Evolutionary conservation across 2,113 vertebrate genomes (phyloP), one percentile per base, ranked within the genome.

Genomic region (Prietella phreatophila): DNA sequence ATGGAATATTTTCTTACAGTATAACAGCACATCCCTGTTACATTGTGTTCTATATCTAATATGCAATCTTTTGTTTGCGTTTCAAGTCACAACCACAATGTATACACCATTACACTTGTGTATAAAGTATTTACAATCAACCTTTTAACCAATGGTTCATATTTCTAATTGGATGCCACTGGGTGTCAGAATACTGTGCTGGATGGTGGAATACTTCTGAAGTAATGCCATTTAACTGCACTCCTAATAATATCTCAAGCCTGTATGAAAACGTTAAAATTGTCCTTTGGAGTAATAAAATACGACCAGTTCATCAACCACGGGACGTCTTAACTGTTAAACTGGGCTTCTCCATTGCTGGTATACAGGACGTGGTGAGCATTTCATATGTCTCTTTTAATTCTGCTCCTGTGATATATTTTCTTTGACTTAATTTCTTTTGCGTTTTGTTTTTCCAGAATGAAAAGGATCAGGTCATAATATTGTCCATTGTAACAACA

Each of bases 401-500:
- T 30, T n/a, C 11, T 27, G 17, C 0, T 36, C 2, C 8, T 20
- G 13, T 36, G 36, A 71, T 17, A 61, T 25, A 61, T 61, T 61
- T 61, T 25, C 20, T 61, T 61, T 61, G 20, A 25, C 60, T 25
- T 61, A 6, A 25, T 61, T 61, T 61, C 60, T 1, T 61, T 71
- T 50, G 20, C 30, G 69, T 15, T 55, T 90, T 50, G 9, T 83
- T 63, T 55, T 82, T 88, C 5, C 82, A 83, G 82, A n/a, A 67
- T 65, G 82, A 47, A 83, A 42, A 83, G 60, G 25, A 65, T 1
- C 30, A 50, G 60, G 25, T 30, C 7, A 5, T 65, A 61, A 67
- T 39, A 47, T 27, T n/a, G 50, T 83, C 27, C 25, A n/a, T 50
- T 30, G 4, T 83, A 25, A 47, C 3, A 83, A 83, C 82, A n/a